Conservation (phyloP, 2,113 vertebrate species). For the Prochilodus magdalenae region DNA sequence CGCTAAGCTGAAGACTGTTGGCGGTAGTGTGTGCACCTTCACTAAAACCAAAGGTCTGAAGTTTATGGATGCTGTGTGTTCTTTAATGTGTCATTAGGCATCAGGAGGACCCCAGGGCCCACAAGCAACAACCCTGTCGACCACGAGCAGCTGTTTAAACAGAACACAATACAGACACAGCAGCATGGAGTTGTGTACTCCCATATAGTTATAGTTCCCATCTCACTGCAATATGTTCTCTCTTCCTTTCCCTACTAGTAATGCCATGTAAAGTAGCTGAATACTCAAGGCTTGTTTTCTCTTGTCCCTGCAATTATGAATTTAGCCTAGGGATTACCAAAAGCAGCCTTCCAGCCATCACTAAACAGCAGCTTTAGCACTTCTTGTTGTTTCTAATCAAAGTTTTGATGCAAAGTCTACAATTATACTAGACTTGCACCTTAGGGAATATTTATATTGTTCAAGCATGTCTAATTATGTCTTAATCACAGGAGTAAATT, state of each 20-base stretch:
- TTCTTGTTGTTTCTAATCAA: conserved; percentile 6
- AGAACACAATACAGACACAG: background rate
- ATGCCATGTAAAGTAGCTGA: background rate
- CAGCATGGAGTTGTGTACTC: background rate
- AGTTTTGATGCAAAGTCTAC: background rate
- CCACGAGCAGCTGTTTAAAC: no score
- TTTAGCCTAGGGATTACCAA: background rate
- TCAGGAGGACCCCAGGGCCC: no score
- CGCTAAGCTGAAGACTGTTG: no score
- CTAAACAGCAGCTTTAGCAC: background rate
- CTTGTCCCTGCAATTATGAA: background rate
- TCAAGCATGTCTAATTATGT: background rate
- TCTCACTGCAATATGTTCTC: background rate
- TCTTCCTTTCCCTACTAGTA: background rate
- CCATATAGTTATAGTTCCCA: no score
- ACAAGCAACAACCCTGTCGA: no score
- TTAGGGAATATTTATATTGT: conserved; percentile 13
- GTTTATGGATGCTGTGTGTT: no score
- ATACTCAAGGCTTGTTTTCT: background rate
- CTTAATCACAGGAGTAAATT: conserved; percentile 53
- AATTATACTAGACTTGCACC: background rate
- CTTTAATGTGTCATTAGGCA: no score
- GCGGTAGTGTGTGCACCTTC: no score
- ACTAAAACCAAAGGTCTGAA: no score
- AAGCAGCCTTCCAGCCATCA: background rate